These are phyloP conservation scores for Julus scanicus DNA, from an alignment of 2,888 invertebrate genomes.

Conservation along the genomic window DNA sequence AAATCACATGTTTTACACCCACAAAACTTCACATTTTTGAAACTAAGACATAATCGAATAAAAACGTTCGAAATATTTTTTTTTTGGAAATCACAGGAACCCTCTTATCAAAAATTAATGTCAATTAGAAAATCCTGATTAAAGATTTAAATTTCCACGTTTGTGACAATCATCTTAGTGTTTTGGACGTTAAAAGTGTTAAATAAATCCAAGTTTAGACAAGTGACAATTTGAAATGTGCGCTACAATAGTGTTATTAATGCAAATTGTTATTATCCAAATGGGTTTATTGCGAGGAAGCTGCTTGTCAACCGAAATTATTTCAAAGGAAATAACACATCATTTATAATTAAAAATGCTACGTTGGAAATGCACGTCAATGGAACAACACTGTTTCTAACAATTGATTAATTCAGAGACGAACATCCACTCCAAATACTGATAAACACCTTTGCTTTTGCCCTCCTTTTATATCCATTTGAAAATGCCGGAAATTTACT, in stretches of 20 bases:
- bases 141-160: not conserved
- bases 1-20: no score
- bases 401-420: conserved; percentile 4
- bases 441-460: conserved; percentile 27
- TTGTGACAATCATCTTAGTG: not conserved
- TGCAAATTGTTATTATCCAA: not conserved
- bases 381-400: not conserved
- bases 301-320: not conserved
- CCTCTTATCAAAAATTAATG: conserved; percentile 9
- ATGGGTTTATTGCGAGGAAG: conserved; percentile 22
- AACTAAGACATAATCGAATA: no score
- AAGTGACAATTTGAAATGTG: not conserved
- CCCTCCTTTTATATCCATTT: not conserved
- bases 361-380: not conserved
- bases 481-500: conserved; percentile 22
- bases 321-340: conserved; percentile 7
- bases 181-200: not conserved
- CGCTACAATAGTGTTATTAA: not conserved
- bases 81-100: no score
- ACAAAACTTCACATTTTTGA: no score
- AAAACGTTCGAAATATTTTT: not conserved
- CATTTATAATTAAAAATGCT: conserved; percentile 14
- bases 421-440: conserved; percentile 5
- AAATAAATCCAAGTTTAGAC: not conserved
- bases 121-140: no score